phyloP scores from a whole-genome alignment of 2,797 vertebrate species.

The Enteromius paludinosus region DNA sequence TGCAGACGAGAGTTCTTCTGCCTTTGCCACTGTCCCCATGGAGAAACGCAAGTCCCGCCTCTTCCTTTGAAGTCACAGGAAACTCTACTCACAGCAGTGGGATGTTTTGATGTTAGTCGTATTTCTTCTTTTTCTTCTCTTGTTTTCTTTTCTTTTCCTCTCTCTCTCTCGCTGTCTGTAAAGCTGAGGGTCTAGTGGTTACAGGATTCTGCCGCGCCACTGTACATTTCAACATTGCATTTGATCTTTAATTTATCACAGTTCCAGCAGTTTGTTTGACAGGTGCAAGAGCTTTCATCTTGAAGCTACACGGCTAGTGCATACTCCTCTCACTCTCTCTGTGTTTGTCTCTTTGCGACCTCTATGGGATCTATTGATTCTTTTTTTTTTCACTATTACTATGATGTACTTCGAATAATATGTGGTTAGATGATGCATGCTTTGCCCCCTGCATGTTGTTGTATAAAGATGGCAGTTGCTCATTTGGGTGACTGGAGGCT shows the following conservation, averaged over 20 bases:
- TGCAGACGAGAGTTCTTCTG: slow-evolving; percentile 31
- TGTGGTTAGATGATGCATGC: slow-evolving; percentile 54
- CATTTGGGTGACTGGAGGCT: slow-evolving; percentile 36
- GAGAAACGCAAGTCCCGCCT: slow-evolving; percentile 58
- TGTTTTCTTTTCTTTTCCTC: slow-evolving; percentile 31
- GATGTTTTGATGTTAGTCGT: slow-evolving; percentile 82
- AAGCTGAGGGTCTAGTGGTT: slow-evolving; percentile 82
- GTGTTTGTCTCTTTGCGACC: slow-evolving; percentile 63
- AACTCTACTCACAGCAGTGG: slow-evolving; percentile 57
- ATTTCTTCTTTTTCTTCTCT: slow-evolving; percentile 70
- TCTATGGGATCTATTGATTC: slow-evolving; percentile 75
- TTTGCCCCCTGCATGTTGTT: slow-evolving; percentile 49
- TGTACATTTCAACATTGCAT: slow-evolving; percentile 84
- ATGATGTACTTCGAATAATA: slow-evolving; percentile 65
- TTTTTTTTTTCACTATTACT: slow-evolving; percentile 66
- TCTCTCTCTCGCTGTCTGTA: slow-evolving; percentile 56
- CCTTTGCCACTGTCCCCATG: slow-evolving; percentile 54
- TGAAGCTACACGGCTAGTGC: slow-evolving; percentile 81
- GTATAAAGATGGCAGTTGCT: slow-evolving; percentile 58
- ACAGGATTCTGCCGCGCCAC: slow-evolving; percentile 83
- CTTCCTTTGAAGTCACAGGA: slow-evolving; percentile 66
- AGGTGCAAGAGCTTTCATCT: slow-evolving; percentile 93
- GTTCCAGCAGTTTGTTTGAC: slow-evolving; percentile 97
- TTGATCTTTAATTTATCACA: slow-evolving; percentile 99
- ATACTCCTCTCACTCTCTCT: slow-evolving; percentile 58